Evolutionary conservation across 1,140 invertebrate genomes (phyloP), one percentile per base, ranked within the genome.

Genomic region (Drosophila orosa): DNA sequence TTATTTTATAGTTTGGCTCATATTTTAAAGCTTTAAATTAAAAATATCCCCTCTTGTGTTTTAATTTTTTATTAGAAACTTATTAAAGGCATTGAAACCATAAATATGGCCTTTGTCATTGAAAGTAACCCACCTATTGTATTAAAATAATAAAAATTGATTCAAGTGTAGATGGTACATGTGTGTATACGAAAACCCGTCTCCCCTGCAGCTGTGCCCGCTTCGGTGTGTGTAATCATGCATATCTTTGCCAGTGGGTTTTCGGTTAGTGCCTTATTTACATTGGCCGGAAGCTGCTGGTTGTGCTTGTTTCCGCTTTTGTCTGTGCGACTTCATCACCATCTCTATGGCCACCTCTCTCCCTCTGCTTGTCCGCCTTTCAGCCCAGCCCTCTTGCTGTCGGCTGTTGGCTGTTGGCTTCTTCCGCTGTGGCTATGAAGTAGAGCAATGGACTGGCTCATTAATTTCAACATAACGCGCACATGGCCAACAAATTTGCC

Each of bases 391-490:
- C 19, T 17, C 29, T 57, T 27, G 19, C 27, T 24, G 27, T 48
- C 17, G 25, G 6, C 22, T 45, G 27, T 48, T 22, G 25, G 6
- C 22, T 45, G 27, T 27, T 22, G 25, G 66, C 24, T 35, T 19
- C 33, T 45, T 52, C 35, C 40, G 55, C 45, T 37, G 44, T 31
- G 74, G 74, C 74, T 61, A 77, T 42, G 74, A 62, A 77, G 65
- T 69, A 62, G 74, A 77, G 74, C 74, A 76, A 77, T 77, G 74
- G 74, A 31, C 74, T 69, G 74, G 74, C 74, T 78, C 74, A 78
- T 78, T 78, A 78, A 77, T 78, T 78, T 78, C 74, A 78, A 78
- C 74, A 77, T 69, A 78, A 78, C 74, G 74, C 74, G 74, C 74
- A 71, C 74, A 78, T 72, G 68, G 65, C 66, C 68, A 56, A 77